These are phyloP conservation scores for Drosophila nannoptera DNA, from an alignment of 1,140 invertebrate species.

Conservation along the genomic window DNA sequence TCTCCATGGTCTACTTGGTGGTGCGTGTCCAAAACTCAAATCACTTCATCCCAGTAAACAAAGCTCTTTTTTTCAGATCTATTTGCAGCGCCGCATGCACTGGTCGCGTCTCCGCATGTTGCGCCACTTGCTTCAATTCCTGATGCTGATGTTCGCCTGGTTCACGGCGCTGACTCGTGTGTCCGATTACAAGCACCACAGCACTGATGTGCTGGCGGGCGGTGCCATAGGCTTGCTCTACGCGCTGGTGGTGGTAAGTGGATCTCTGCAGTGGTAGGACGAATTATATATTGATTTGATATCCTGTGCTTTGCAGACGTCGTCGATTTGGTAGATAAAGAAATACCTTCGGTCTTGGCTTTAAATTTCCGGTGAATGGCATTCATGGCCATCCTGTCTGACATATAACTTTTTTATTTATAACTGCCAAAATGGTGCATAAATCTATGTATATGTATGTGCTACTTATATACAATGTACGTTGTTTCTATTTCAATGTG, in stretches of 20 bases:
- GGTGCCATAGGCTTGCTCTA: slow-evolving; percentile 81
- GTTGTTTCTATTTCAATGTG: background rate
- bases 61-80: slow-evolving; percentile 83
- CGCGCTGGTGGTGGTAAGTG: slow-evolving; percentile 82
- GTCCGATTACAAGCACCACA: slow-evolving; percentile 98
- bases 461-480: slow-evolving; percentile 16
- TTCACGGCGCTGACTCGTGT: slow-evolving; percentile 91
- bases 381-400: slow-evolving; percentile 36
- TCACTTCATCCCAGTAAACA: no score
- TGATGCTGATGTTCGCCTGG: slow-evolving; percentile 87
- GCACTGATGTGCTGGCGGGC: slow-evolving; percentile 83
- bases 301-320: slow-evolving; percentile 39
- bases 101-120: slow-evolving; percentile 86
- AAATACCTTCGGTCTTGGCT: slow-evolving; percentile 35
- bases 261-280: background rate
- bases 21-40: slow-evolving; percentile 81
- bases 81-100: slow-evolving; percentile 88
- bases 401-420: slow-evolving; percentile 25
- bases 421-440: slow-evolving; percentile 6
- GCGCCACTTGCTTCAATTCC: slow-evolving; percentile 86
- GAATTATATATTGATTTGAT: background rate
- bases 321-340: slow-evolving; percentile 52
- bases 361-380: slow-evolving; percentile 36
- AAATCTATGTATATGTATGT: background rate
- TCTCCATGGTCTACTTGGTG: slow-evolving; percentile 88